Base-by-base conservation (phyloP, 2,113 vertebrate genomes). In the Plotosus lineatus region DNA sequence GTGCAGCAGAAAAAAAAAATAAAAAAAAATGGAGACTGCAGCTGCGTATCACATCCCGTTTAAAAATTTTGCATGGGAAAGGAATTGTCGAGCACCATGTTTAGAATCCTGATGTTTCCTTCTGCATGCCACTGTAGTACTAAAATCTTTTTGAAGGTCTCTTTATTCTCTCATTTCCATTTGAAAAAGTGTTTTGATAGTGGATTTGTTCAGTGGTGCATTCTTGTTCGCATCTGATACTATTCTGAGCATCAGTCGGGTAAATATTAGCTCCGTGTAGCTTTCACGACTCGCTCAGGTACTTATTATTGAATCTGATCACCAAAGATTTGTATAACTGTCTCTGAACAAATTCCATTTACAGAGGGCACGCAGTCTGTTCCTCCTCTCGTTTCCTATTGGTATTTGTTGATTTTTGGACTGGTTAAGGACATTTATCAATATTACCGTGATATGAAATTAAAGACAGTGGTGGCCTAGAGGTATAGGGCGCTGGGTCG, bases 171-270 rank as follows among this genome's bases (percentile, higher is more conserved):
- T 79, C 42, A 61, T 80, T 51, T 65, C 46, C 36, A 55, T 33
- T n/a, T 56, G 26, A 74, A 50, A 65, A 31, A 14, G 33, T 1
- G 36, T 46, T 53, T 19, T 63, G 23, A 72, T 38, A 42, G 10
- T 10, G 4, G 17, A 46, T 73, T 42, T 38, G 19, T 61, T 42
- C 28, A 28, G 28, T 28, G 15, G 33, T 38, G 31, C 17, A 40
- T 23, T 28, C n/a, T 42, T 38, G 48, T 58, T 40, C 78, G 31
- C 65, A 73, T 76, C 63, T 51, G 33, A 58, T 71, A 53, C 61
- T 21, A 53, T 40, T 26, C 11, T 50, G n/a, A 75, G 46, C 53
- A 15, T 44, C 23, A 56, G 8, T 33, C 31, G 48, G 56, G 40
- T 7, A 71, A 23, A 61, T 50, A 3, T 28, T 71, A 19, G 14